Evolutionary conservation across 2,113 vertebrate species (phyloP).

Genomic region (Neolamprologus fasciatus): DNA sequence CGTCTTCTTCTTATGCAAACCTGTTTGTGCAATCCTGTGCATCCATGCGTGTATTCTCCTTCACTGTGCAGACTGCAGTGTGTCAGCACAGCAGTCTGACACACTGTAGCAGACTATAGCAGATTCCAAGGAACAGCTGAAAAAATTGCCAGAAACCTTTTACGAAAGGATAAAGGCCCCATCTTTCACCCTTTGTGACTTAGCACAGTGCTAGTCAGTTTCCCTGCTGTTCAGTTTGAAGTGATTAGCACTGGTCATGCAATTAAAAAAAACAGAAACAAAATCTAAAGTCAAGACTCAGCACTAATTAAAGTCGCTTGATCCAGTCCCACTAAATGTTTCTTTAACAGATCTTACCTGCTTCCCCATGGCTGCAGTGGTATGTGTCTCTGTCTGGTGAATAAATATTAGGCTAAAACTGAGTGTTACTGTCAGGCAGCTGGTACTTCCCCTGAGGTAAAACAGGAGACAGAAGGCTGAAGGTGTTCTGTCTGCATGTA

Average conservation of each 20-base stretch:
- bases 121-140: not conserved
- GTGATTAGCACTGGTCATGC: not conserved
- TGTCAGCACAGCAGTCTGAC: not conserved
- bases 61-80: not conserved
- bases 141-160: not conserved
- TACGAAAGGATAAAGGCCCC: not conserved
- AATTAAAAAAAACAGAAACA: not conserved
- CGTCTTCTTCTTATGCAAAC: not conserved
- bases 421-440: constrained; percentile 18
- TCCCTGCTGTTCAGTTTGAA: not conserved
- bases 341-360: constrained; percentile 58
- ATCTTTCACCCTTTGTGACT: not conserved
- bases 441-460: constrained; percentile 47
- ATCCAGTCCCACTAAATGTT: not conserved
- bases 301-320: not conserved
- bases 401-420: constrained; percentile 20
- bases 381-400: constrained; percentile 31
- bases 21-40: not conserved
- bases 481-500: constrained; percentile 53
- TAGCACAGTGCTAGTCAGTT: not conserved
- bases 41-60: not conserved
- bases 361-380: constrained; percentile 54
- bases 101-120: not conserved
- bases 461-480: constrained; percentile 51
- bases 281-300: not conserved